Evolutionary conservation across 2,888 invertebrate genomes (phyloP).

Genomic region (Itoplectis maculator): DNA sequence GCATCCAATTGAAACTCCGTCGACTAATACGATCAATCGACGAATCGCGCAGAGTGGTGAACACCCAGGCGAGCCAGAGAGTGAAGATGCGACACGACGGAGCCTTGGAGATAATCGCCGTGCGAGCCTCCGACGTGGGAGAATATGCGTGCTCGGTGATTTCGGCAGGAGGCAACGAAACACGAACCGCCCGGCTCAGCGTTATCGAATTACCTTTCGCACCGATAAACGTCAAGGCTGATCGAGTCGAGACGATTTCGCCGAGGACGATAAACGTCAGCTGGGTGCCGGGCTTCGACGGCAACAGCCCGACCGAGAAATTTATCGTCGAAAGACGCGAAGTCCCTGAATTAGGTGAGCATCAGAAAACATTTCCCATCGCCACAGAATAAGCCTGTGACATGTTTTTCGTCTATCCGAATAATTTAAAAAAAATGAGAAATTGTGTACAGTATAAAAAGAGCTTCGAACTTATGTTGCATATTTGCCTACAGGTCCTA

Average conservation of each 20-base stretch:
- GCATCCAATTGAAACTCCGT: constrained; percentile 8
- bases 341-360: constrained; percentile 92
- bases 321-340: constrained; percentile 96
- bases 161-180: constrained; percentile 97
- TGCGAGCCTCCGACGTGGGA: constrained; percentile 96
- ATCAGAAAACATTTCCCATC: constrained; percentile 27
- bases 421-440: constrained; percentile 30
- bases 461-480: constrained; percentile 50
- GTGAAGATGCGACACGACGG: constrained; percentile 92
- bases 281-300: constrained; percentile 98
- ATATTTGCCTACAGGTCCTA: constrained; percentile 88
- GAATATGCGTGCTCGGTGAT: constrained; percentile 96
- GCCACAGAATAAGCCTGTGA: constrained; percentile 54
- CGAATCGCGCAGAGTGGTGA: constrained; percentile 85
- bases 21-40: constrained; percentile 26
- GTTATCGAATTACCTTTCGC: constrained; percentile 98
- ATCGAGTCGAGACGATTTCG: constrained; percentile 88
- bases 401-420: not conserved
- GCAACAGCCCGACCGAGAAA: constrained; percentile 97
- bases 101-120: constrained; percentile 94
- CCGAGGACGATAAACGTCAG: constrained; percentile 94
- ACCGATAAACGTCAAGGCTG: constrained; percentile 94
- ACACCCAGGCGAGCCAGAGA: constrained; percentile 89
- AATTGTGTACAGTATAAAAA: not conserved
- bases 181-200: constrained; percentile 92